phyloP scores from a whole-genome alignment of 2,888 invertebrate genomes.

The Callinectes sapidus region DNA sequence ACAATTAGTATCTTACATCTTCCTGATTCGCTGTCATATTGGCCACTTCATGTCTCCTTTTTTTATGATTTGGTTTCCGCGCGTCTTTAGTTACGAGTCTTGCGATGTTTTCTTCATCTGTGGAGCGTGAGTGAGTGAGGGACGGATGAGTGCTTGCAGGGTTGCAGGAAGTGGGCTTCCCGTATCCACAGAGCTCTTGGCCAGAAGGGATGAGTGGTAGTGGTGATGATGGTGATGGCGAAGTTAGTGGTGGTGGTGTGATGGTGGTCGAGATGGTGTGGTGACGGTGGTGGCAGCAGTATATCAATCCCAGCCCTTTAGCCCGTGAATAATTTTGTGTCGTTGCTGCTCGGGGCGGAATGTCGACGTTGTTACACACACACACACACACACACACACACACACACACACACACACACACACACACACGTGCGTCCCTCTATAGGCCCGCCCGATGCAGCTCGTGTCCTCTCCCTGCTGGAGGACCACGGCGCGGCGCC shows the following conservation, averaged over 20 bases:
- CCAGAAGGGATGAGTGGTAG: neutral
- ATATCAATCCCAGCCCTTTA: slow-evolving; percentile 4
- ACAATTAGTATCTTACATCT: neutral
- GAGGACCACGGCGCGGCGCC: slow-evolving; percentile 25
- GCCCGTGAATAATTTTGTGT: slow-evolving; percentile 2
- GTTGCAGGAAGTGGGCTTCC: neutral
- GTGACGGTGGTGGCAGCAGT: slow-evolving; percentile 1
- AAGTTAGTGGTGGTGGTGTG: neutral
- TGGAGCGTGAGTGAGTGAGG: slow-evolving; percentile 18
- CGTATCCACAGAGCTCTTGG: neutral
- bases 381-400: slow-evolving; percentile 35
- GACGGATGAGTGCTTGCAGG: neutral
- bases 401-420: slow-evolving; percentile 34
- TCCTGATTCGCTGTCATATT: neutral
- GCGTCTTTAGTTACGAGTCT: neutral
- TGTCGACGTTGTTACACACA: slow-evolving; percentile 23
- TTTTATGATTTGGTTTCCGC: neutral
- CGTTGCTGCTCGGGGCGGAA: neutral
- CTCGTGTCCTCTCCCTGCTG: slow-evolving; percentile 12
- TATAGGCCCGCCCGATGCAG: neutral
- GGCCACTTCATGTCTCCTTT: neutral
- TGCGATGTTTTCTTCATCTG: slow-evolving; percentile 8
- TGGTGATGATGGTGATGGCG: neutral
- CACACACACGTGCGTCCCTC: slow-evolving; percentile 4
- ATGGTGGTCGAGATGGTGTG: neutral